phyloP scores from a whole-genome alignment of 37 sponge, comb jelly and placozoan species.

The Axinella damicornis region DNA sequence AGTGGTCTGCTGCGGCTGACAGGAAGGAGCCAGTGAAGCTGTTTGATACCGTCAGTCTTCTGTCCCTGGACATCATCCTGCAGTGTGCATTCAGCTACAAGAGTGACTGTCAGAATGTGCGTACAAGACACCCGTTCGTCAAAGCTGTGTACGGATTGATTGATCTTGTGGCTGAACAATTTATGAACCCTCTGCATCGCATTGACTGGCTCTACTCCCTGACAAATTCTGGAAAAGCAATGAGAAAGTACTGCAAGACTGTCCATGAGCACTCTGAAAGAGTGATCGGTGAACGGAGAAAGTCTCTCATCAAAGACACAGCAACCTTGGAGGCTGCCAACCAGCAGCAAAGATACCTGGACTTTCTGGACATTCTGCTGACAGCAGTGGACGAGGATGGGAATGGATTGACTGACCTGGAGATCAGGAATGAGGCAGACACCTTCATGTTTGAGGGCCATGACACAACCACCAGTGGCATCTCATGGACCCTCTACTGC shows the following conservation, averaged over 20 bases:
- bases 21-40: slow-evolving; percentile 29
- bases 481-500: too few species aligned
- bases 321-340: too few species aligned
- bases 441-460: too few species aligned
- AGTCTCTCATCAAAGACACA: too few species aligned
- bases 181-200: slow-evolving; percentile 26
- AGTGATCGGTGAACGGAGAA: slow-evolving; percentile 36
- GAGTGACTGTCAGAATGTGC: slow-evolving; percentile 66
- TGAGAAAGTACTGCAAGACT: slow-evolving; percentile 25
- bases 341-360: too few species aligned
- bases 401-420: slow-evolving; percentile 51
- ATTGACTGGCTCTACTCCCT: slow-evolving; percentile 37
- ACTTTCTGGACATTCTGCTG: slow-evolving; percentile 72
- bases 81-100: slow-evolving; percentile 72
- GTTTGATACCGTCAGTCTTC: slow-evolving; percentile 38
- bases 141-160: slow-evolving; percentile 41
- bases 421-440: slow-evolving; percentile 69
- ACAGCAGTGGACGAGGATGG: slow-evolving; percentile 67
- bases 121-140: slow-evolving; percentile 20
- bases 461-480: too few species aligned
- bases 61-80: slow-evolving; percentile 78
- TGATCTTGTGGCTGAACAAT: background rate
- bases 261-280: slow-evolving; percentile 57
- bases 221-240: slow-evolving; percentile 34
- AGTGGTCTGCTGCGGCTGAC: slow-evolving; percentile 33